Evolutionary conservation across 2,888 invertebrate genomes (phyloP), one percentile per base, ranked within the genome.

Genomic region (Crematogaster levior): DNA sequence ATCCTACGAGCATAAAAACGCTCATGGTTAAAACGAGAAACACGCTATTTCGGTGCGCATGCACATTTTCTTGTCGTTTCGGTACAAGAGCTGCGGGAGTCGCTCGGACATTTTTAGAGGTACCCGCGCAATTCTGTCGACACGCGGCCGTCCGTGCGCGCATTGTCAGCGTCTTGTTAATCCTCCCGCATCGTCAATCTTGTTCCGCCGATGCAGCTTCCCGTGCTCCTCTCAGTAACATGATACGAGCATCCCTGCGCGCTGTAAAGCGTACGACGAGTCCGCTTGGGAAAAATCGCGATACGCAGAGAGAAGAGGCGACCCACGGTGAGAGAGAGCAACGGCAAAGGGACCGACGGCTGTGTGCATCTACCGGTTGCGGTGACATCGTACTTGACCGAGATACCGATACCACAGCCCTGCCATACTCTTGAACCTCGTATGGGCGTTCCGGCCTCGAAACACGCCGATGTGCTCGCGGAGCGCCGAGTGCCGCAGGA

Each of bases 351-450:
- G 15, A 37, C 40, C 27, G 40, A 24, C 18, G 30, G 18, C 37
- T 27, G 43, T 43, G 27, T 40, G 21, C 30, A 10, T 7, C 65
- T 46, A 34, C 43, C 40, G 61, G 81, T 79, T 74, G 51, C 81
- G 46, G 56, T 56, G 80, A 63, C 66, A 80, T 82, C 80, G 80
- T 66, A 82, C 81, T 82, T 79, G 81, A 79, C 65, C 80, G 81
- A 79, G 56, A 81, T 77, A 81, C 63, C 79, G 77, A 77, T 77
- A 77, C 56, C 37, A 3, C 53, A 30, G 18, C 24, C 12, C 18
- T 15, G 7, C 48, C 15, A 43, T 43, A 77, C 68, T 77, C 77
- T 77, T 77, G 66, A 77, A 77, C 9, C 56, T 40, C 66, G n/a
- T 66, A 34, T 68, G 77, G 56, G 77, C 77, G 66, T 77, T 77